Conservation (phyloP, 2,888 invertebrate genomes). For the Eupithecia subfuscata region DNA sequence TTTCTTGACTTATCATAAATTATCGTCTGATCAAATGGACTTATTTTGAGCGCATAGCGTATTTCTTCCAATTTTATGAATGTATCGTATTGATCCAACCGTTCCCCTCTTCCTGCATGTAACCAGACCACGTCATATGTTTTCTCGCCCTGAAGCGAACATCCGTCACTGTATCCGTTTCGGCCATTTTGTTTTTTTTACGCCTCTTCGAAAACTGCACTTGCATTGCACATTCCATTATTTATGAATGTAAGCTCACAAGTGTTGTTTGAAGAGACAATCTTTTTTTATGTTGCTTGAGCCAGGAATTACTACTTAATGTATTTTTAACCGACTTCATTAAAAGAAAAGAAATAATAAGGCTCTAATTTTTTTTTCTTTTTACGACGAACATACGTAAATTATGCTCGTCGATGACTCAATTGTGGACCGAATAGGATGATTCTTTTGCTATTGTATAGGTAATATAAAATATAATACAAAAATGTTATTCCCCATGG, state of each 20-base stretch:
- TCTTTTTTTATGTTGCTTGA: slow-evolving; percentile 1
- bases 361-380: no score
- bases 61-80: background rate
- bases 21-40: background rate
- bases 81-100: slow-evolving; percentile 9
- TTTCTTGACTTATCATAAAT: background rate
- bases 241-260: slow-evolving; percentile 19
- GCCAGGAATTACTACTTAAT: background rate
- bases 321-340: background rate
- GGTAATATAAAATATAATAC: no score
- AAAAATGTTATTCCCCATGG: no score
- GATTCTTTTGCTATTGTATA: no score
- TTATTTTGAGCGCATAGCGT: background rate
- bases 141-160: slow-evolving; percentile 49
- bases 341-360: no score
- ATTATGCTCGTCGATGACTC: no score
- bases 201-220: slow-evolving; percentile 19
- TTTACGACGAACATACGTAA: no score
- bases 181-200: slow-evolving; percentile 62
- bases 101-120: slow-evolving; percentile 12
- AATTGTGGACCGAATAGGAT: no score
- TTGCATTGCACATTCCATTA: slow-evolving; percentile 10
- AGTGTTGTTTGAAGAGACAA: slow-evolving; percentile 10
- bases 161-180: slow-evolving; percentile 67
- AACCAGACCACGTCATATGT: slow-evolving; percentile 53